Percentiles rank a stretch among this genome's conserved stretches.
These are phyloP conservation scores for Sylvia atricapilla DNA, from an alignment of 2,113 vertebrate genomes.

Conservation along the genomic window DNA sequence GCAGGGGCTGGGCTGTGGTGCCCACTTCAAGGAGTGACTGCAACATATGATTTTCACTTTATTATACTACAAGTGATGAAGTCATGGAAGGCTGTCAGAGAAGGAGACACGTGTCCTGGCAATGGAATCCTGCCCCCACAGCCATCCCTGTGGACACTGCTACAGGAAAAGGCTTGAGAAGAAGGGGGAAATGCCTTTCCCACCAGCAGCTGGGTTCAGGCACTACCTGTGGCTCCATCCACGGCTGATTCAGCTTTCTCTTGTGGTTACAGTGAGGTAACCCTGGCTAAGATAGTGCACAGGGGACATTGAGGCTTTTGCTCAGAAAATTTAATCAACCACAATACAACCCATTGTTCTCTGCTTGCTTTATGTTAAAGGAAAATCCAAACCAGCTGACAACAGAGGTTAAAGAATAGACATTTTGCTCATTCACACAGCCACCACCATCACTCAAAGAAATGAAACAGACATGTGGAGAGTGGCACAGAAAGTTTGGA, in stretches of 20 bases:
- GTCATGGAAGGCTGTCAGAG: neutral
- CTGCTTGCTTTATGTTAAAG: conserved; percentile 5
- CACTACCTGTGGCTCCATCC: conserved; percentile 37
- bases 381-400: conserved; percentile 49
- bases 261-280: conserved; percentile 19
- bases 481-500: neutral
- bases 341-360: neutral
- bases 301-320: neutral
- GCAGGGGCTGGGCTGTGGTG: neutral
- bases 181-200: neutral
- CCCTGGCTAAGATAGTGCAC: neutral
- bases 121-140: neutral
- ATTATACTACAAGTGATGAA: neutral
- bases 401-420: neutral
- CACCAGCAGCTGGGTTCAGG: conserved; percentile 24
- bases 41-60: neutral
- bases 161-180: neutral
- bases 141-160: neutral
- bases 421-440: neutral
- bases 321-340: neutral
- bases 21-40: neutral
- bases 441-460: neutral
- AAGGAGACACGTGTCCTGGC: neutral
- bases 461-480: neutral
- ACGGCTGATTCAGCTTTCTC: neutral